phyloP scores from a whole-genome alignment of 2,888 invertebrate genomes.

The Drosophila mayaguana region DNA sequence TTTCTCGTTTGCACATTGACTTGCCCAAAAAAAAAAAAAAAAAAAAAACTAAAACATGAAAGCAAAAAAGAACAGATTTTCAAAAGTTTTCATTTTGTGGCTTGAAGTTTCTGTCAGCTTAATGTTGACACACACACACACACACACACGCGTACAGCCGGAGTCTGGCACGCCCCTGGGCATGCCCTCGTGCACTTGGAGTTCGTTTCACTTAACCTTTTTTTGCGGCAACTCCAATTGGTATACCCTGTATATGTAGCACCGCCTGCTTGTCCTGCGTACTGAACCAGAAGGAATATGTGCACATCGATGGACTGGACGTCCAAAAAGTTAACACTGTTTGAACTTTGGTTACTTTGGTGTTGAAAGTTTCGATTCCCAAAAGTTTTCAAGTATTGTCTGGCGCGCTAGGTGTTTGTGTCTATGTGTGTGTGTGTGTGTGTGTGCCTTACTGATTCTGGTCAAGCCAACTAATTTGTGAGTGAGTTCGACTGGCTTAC shows the following conservation, averaged over 20 bases:
- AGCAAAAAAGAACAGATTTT: conserved; percentile 26
- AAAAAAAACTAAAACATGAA: no score
- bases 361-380: conserved; percentile 56
- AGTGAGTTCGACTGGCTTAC: conserved; percentile 43
- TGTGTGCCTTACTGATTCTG: conserved; percentile 34
- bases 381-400: conserved; percentile 50
- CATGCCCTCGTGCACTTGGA: conserved; percentile 48
- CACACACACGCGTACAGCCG: not conserved
- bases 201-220: conserved; percentile 75
- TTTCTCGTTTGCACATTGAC: conserved; percentile 10
- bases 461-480: conserved; percentile 58
- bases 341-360: conserved; percentile 68
- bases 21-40: conserved; percentile 21
- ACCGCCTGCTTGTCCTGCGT: conserved; percentile 19
- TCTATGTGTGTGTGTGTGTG: conserved; percentile 3
- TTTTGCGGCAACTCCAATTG: conserved; percentile 24
- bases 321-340: conserved; percentile 63
- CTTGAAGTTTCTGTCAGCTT: conserved; percentile 61
- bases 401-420: not conserved
- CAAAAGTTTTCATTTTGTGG: conserved; percentile 72
- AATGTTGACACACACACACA: conserved; percentile 21
- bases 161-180: conserved; percentile 22
- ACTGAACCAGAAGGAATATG: conserved; percentile 51
- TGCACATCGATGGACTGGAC: conserved; percentile 53
- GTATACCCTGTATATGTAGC: conserved; percentile 25